Conservation (phyloP, 2,113 vertebrate genomes). For the Gymnobelideus leadbeateri region DNA sequence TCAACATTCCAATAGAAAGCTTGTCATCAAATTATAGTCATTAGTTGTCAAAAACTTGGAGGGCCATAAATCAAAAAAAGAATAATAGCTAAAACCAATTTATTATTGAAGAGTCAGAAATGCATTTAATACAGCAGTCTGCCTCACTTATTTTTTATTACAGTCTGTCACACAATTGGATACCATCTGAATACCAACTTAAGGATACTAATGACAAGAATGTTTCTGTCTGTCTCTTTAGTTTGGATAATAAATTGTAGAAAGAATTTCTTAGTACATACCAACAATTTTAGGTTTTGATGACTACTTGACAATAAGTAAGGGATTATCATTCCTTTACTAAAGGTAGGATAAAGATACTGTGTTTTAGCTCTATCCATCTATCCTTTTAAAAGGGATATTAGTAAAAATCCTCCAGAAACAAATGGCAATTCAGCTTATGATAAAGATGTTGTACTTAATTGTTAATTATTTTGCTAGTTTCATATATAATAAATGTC, state of each 20-base stretch:
- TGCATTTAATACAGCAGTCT: neutral
- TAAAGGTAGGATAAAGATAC: neutral
- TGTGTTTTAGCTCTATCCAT: neutral
- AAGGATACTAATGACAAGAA: neutral
- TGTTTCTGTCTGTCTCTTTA: constrained; percentile 9
- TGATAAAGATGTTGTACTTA: neutral
- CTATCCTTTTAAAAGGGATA: constrained; percentile 26
- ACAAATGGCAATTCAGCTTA: neutral
- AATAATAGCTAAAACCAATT: constrained; percentile 30
- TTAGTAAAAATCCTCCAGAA: neutral
- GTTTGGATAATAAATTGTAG: constrained; percentile 28
- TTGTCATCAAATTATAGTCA: constrained; percentile 19
- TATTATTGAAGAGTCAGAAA: constrained; percentile 14
- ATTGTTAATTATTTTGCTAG: neutral
- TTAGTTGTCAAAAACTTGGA: constrained; percentile 28
- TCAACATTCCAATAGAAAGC: constrained; percentile 18
- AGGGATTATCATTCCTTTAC: neutral
- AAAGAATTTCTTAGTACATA: constrained; percentile 13
- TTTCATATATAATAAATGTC: constrained; percentile 35
- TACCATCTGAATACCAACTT: constrained; percentile 38
- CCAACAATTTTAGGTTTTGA: constrained; percentile 15
- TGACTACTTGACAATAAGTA: neutral
- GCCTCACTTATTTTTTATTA: neutral
- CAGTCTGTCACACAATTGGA: neutral
- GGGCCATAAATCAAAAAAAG: neutral